phyloP scores from a whole-genome alignment of 2,797 vertebrate genomes.

The Anas bahamensis region DNA sequence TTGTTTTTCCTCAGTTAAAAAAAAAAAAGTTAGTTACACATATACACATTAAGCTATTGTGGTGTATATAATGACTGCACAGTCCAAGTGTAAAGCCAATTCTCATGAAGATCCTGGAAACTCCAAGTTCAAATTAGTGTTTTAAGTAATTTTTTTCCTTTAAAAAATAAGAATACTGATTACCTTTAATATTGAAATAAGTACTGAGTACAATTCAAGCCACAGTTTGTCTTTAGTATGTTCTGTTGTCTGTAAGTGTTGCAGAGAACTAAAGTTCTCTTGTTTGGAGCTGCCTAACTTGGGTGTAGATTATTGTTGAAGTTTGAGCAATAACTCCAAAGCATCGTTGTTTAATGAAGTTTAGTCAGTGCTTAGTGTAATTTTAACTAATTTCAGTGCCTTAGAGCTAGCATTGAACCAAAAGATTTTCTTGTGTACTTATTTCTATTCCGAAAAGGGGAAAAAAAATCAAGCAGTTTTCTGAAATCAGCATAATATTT shows the following conservation, averaged over 20 bases:
- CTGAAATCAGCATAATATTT: constrained; percentile 46
- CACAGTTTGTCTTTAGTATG: neutral
- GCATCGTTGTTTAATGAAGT: neutral
- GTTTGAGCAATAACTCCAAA: constrained; percentile 1
- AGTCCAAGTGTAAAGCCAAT: neutral
- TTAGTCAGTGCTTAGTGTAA: constrained; percentile 12
- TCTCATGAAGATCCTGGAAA: neutral
- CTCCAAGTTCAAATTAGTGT: neutral
- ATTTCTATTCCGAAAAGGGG: constrained; percentile 9
- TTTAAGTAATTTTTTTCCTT: neutral
- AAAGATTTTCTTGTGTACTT: neutral
- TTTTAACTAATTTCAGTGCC: constrained; percentile 6
- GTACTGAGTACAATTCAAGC: neutral
- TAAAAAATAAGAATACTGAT: neutral
- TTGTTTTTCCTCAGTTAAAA: neutral
- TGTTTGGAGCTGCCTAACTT: neutral
- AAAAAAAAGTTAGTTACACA: neutral
- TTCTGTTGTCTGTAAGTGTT: neutral
- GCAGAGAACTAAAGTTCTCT: neutral
- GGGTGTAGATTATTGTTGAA: neutral
- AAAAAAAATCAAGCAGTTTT: constrained; percentile 10
- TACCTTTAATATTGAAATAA: neutral
- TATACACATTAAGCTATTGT: neutral
- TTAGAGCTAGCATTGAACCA: constrained; percentile 9
- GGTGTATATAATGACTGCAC: neutral